Base-by-base conservation (phyloP, 2,888 invertebrate species). In the Machimus atricapillus region DNA sequence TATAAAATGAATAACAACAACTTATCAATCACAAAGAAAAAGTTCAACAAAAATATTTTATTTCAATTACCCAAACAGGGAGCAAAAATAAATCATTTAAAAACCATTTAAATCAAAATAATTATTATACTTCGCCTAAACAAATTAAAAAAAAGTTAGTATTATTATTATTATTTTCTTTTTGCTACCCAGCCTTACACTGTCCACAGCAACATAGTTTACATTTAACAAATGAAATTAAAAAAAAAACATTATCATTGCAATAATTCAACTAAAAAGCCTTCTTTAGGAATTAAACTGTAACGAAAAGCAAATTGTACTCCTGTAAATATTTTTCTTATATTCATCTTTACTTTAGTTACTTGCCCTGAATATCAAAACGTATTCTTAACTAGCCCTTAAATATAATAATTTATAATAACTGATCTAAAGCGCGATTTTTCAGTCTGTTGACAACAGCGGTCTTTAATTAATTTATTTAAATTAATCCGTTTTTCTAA, bases 151-250 rank as follows among this genome's bases (percentile, higher is more conserved):
- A 76, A 23, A 73, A 78, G 9, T 27, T 27, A 37, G 19, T 31
- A 23, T 76, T 73, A 43, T 85, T 19, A 34, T 86, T 86, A n/a
- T 78, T 52, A 2, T 52, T 43, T 82, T 78, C 66, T 83, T 76
- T 89, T 89, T 89, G 89, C 90, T 90, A 90, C 90, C 89, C 89
- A 89, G 89, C 89, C 88, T 89, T 89, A 90, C 90, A 90, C 90
- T 90, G 90, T 90, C 90, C 90, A 90, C 90, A 90, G 90, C 90
- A 90, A 90, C 88, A 89, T 89, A 83, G 88, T 87, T 76, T 85
- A 27, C 43, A 37, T 43, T 81, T 52, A 73, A 74, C n/a, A 77
- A 78, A 58, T n/a, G 73, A 66, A 85, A 58, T 52, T 79, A 40
- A 86, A 74, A 76, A 58, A 37, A 81, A 12, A 58, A 56, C 81